Evolutionary conservation across 2,888 invertebrate species (phyloP).

Genomic region (Agriotes lineatus): DNA sequence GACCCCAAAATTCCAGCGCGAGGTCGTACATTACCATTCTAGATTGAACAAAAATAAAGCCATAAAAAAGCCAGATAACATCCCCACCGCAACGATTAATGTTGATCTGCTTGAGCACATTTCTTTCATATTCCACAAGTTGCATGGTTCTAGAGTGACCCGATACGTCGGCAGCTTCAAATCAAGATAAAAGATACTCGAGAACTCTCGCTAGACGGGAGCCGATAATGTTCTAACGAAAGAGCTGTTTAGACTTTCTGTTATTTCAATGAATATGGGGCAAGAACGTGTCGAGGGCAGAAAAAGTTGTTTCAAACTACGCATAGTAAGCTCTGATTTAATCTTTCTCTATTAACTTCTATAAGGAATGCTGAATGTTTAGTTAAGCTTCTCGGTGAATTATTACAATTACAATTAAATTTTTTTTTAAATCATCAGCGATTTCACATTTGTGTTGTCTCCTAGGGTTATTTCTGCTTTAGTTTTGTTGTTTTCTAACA

Average conservation of each 20-base stretch:
- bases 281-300: not conserved
- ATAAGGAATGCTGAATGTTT: too few species aligned
- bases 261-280: not conserved
- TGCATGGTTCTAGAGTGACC: slow-evolving; percentile 25
- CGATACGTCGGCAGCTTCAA: slow-evolving; percentile 24
- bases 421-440: too few species aligned
- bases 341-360: too few species aligned
- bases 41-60: too few species aligned
- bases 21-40: too few species aligned
- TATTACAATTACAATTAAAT: too few species aligned
- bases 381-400: too few species aligned
- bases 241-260: slow-evolving; percentile 12
- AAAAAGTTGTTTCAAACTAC: too few species aligned
- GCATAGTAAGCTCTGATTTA: too few species aligned
- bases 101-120: slow-evolving; percentile 8
- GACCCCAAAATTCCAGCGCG: not conserved
- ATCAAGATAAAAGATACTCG: slow-evolving; percentile 29
- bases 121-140: slow-evolving; percentile 29
- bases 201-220: slow-evolving; percentile 16
- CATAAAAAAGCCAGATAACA: not conserved
- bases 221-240: slow-evolving; percentile 25
- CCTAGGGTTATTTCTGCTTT: too few species aligned
- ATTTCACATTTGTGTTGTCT: too few species aligned
- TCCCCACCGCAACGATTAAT: not conserved
- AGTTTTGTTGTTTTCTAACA: too few species aligned